A percentile compares a stretch with the other conserved stretches of the same genome.
phyloP scores from a whole-genome alignment of 2,113 vertebrate species.

The Ictalurus punctatus region DNA sequence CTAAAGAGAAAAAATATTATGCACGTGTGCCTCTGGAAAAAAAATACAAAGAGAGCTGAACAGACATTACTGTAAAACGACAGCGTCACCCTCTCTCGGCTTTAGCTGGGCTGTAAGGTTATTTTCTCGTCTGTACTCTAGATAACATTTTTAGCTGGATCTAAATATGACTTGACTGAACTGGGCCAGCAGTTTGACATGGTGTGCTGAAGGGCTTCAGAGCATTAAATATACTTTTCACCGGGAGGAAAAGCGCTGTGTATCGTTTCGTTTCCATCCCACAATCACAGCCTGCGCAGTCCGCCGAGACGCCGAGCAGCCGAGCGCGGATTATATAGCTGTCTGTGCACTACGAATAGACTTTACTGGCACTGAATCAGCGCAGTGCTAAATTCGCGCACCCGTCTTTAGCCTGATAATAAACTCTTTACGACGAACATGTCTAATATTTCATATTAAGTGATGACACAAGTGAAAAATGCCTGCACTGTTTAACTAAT shows the following conservation, averaged over 20 bases:
- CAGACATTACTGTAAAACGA: background rate
- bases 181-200: conserved; percentile 24
- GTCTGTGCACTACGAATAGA: conserved; percentile 63
- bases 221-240: conserved; percentile 40
- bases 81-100: background rate
- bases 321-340: conserved; percentile 65
- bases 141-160: conserved; percentile 29
- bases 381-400: conserved; percentile 38
- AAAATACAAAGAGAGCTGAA: background rate
- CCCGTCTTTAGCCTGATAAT: conserved; percentile 34
- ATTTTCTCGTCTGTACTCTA: background rate
- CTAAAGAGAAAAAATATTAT: background rate
- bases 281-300: conserved; percentile 39
- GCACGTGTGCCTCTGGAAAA: background rate
- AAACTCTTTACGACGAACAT: background rate
- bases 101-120: background rate
- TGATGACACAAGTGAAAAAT: background rate
- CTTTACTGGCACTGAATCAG: conserved; percentile 49
- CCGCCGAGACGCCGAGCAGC: conserved; percentile 53
- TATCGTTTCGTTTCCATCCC: conserved; percentile 24
- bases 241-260: background rate
- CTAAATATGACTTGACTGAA: conserved; percentile 33
- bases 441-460: background rate
- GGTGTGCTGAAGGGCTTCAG: conserved; percentile 16
- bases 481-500: background rate